These are phyloP conservation scores for Catharus fuscescens DNA, from an alignment of 2,113 vertebrate species.

Conservation along the genomic window DNA sequence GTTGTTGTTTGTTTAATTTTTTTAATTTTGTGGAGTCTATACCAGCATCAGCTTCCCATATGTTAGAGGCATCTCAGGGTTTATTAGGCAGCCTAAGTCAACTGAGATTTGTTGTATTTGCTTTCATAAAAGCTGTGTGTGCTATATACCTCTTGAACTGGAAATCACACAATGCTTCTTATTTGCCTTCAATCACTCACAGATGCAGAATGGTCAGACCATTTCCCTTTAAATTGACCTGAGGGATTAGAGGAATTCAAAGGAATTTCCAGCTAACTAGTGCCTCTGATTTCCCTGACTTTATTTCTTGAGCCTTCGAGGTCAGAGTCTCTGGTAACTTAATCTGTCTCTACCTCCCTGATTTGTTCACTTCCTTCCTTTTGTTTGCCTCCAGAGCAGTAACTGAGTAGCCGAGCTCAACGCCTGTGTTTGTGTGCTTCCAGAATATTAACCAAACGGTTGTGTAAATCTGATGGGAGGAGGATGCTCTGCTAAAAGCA, in stretches of 20 bases:
- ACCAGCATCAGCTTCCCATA: constrained; percentile 16
- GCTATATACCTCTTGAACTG: constrained; percentile 41
- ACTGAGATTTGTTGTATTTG: constrained; percentile 63
- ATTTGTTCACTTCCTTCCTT: constrained; percentile 55
- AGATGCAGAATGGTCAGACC: constrained; percentile 69
- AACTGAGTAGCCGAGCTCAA: not conserved
- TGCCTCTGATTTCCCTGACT: constrained; percentile 51
- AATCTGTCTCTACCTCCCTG: constrained; percentile 21
- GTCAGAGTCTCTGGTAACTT: constrained; percentile 45
- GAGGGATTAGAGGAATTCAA: constrained; percentile 73
- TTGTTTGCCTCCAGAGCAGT: not conserved
- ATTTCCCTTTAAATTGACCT: constrained; percentile 71
- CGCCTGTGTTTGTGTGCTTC: not conserved
- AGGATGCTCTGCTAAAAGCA: not conserved
- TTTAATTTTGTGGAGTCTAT: not conserved
- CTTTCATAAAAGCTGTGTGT: constrained; percentile 61
- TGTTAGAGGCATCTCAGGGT: constrained; percentile 45
- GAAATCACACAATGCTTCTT: constrained; percentile 59
- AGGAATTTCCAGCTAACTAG: constrained; percentile 67
- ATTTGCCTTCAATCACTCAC: constrained; percentile 73
- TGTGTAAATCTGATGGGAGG: not conserved
- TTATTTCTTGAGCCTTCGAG: constrained; percentile 54
- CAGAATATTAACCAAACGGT: not conserved
- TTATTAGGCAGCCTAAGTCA: constrained; percentile 63
- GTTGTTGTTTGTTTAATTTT: not conserved